phyloP scores from a whole-genome alignment of 2,888 invertebrate genomes.

The Bellardia bayeri region DNA sequence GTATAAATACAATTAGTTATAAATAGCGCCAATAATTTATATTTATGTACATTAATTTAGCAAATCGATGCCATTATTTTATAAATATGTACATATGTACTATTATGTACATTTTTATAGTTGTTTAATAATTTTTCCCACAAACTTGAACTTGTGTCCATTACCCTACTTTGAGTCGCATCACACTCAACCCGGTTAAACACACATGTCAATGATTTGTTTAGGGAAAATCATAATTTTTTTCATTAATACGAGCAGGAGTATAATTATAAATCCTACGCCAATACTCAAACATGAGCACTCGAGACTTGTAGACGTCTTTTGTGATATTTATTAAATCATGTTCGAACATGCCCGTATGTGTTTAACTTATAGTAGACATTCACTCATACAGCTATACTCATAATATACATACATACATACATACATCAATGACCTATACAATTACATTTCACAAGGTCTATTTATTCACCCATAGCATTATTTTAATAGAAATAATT shows the following conservation, averaged over 20 bases:
- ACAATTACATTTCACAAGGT: slow-evolving; percentile 37
- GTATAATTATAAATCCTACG: not conserved
- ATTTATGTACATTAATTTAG: not conserved
- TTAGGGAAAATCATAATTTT: slow-evolving; percentile 29
- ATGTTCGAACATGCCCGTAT: not conserved
- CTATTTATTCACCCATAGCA: slow-evolving; percentile 33
- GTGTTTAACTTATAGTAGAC: slow-evolving; percentile 3
- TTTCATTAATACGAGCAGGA: not conserved
- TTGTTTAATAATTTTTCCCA: not conserved
- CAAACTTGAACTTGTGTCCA: slow-evolving; percentile 35
- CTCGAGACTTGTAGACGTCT: slow-evolving; percentile 59
- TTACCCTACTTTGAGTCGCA: not conserved
- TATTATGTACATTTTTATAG: not conserved
- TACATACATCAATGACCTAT: slow-evolving; percentile 1
- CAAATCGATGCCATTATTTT: slow-evolving; percentile 8
- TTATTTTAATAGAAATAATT: slow-evolving; percentile 18
- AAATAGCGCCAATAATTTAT: not conserved
- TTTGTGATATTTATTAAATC: slow-evolving; percentile 25
- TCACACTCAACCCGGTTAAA: not conserved
- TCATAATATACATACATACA: not conserved
- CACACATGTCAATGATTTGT: slow-evolving; percentile 18
- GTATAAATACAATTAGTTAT: too few relatives aligned
- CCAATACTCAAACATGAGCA: slow-evolving; percentile 9
- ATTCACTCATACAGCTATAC: slow-evolving; percentile 1
- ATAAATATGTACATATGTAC: not conserved